Evolutionary conservation across 1,140 invertebrate genomes (phyloP).

Genomic region (Bombus ignitus): DNA sequence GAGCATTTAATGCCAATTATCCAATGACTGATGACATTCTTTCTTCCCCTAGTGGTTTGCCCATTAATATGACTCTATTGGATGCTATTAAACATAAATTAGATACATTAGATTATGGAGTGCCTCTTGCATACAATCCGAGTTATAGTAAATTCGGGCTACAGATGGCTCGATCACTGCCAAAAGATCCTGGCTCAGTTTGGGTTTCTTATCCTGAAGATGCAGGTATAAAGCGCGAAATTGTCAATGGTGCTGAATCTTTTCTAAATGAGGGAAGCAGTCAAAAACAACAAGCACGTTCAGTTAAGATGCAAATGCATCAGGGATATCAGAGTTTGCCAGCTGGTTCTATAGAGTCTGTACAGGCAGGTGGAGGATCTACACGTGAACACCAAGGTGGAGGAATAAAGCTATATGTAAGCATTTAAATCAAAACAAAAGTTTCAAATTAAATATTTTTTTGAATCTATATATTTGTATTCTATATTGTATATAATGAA

Average conservation of each 20-base stretch:
- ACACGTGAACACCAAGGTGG: conserved; percentile 75
- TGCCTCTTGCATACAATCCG: conserved; percentile 19
- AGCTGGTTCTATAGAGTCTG: conserved; percentile 75
- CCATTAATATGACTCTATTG: conserved; percentile 70
- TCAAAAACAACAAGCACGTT: conserved; percentile 59
- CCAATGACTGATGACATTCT: background rate
- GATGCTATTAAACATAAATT: conserved; percentile 74
- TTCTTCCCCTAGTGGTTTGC: background rate
- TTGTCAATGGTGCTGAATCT: conserved; percentile 47
- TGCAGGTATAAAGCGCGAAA: conserved; percentile 63
- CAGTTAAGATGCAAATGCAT: conserved; percentile 78
- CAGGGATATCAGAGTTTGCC: conserved; percentile 80
- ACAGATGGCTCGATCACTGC: conserved; percentile 47
- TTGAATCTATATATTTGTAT: background rate
- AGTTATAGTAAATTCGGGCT: conserved; percentile 18
- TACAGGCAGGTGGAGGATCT: conserved; percentile 77
- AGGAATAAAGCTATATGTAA: conserved; percentile 78
- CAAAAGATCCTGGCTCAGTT: conserved; percentile 64
- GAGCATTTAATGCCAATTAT: background rate
- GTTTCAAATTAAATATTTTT: background rate
- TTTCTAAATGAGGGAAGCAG: conserved; percentile 39
- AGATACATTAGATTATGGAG: conserved; percentile 13
- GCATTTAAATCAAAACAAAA: conserved; percentile 50
- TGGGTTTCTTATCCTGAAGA: conserved; percentile 70
- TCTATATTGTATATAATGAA: background rate